phyloP scores from a whole-genome alignment of 2,113 vertebrate genomes.

The Parotia lawesii region DNA sequence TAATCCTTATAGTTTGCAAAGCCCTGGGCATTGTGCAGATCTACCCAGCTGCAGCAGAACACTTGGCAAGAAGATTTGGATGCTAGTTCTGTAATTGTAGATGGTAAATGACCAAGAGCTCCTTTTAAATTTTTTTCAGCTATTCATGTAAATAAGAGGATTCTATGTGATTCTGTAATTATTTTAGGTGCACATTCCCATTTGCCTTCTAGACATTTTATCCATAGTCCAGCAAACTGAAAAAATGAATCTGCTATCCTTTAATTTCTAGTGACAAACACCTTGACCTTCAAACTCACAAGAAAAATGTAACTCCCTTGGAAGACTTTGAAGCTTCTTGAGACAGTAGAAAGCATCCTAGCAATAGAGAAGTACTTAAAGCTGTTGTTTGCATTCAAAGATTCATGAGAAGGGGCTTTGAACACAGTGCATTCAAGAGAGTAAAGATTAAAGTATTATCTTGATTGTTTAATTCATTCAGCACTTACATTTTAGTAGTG shows the following conservation, averaged over 20 bases:
- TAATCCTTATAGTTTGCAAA: background rate
- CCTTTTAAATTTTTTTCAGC: background rate
- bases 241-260: background rate
- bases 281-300: background rate
- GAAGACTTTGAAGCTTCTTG: conserved; percentile 37
- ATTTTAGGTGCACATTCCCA: background rate
- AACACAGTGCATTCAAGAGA: background rate
- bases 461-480: background rate
- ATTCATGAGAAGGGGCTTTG: conserved; percentile 8
- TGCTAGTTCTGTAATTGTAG: conserved; percentile 16
- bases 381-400: conserved; percentile 11
- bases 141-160: background rate
- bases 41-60: background rate
- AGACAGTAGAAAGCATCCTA: background rate
- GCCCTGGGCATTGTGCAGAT: background rate
- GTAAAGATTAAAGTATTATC: conserved; percentile 12
- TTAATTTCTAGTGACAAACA: background rate
- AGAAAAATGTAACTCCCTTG: conserved; percentile 32
- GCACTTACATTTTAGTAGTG: background rate
- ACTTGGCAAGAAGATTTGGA: background rate
- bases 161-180: background rate
- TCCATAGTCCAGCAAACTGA: background rate
- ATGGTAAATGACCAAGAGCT: conserved; percentile 19
- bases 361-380: background rate
- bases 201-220: background rate